Percentiles rank a stretch among this genome's conserved stretches.
Conservation (phyloP, 1,140 invertebrate genomes). For the Capitella teleta region DNA sequence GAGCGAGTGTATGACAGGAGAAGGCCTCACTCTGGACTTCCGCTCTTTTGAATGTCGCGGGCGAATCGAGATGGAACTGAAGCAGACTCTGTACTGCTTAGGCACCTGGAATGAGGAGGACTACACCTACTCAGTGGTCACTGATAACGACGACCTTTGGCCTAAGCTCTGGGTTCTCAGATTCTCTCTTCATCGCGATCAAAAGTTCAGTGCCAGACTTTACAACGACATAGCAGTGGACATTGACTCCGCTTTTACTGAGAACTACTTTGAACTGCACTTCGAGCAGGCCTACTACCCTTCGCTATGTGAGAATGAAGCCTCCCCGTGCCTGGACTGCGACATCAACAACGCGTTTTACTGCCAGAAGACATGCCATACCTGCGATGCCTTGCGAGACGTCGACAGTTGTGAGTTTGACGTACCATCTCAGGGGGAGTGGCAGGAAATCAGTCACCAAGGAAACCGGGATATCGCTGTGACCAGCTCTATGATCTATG, state of each 20-base stretch:
- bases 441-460: background rate
- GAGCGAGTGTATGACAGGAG: slow-evolving; percentile 5
- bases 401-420: background rate
- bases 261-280: background rate
- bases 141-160: slow-evolving; percentile 4
- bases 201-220: background rate
- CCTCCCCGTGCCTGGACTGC: background rate
- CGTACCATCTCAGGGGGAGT: background rate
- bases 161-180: slow-evolving; percentile 8
- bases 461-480: background rate
- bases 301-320: slow-evolving; percentile 6
- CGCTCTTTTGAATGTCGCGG: slow-evolving; percentile 6
- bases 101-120: slow-evolving; percentile 7
- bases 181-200: background rate
- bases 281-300: background rate
- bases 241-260: background rate
- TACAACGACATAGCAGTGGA: slow-evolving; percentile 6
- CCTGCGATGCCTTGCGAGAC: background rate
- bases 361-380: slow-evolving; percentile 2
- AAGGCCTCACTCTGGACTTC: slow-evolving; percentile 7
- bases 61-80: background rate
- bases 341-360: background rate
- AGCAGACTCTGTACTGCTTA: slow-evolving; percentile 2
- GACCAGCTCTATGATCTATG: background rate
- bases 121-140: slow-evolving; percentile 5